Base-by-base conservation (phyloP, 2,797 vertebrate genomes). In the Nothura maculosa region DNA sequence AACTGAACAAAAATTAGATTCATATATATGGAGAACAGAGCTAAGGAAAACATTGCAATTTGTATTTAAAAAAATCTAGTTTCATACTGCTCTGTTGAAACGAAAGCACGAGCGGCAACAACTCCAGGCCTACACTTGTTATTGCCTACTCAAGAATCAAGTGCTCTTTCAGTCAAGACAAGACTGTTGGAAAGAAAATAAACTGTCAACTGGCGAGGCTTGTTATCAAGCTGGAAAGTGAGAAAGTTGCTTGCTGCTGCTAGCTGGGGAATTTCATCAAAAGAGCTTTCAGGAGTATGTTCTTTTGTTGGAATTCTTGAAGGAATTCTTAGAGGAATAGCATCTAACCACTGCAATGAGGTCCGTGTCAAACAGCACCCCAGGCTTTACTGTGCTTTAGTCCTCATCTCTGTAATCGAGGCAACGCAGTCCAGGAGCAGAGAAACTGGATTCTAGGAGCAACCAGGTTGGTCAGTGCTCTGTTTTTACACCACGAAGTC, bases 131-230 rank as follows among this genome's bases (percentile, higher is more conserved):
- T 89, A 95, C 74, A n/a, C 90, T 92, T 96, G 93, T 95, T 96
- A 93, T 89, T 96, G 93, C 92, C 95, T 96, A 93, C 95, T 96
- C 94, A 90, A 94, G 87, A 94, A 95, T 91, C 87, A 72, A 96
- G 92, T 90, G 87, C 80, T 95, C 92, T 86, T 92, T 95, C 94
- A 96, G 89, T 94, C 91, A 94, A 94, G 92, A 38, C 74, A 91
- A 84, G 92, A 96, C 85, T 90, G 91, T 86, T 92, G 94, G 89
- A 86, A 93, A 93, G 89, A 95, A 94, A 96, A 96, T 94, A 95
- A 94, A 96, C 94, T 94, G 93, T 95, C 94, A 95, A 66, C 87
- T 62, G 2, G 93, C 89, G 61, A 93, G 77, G 75, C 85, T 95
- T 90, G 82, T 91, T 96, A 94, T 88, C 94, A 68, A 91, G 82